Percentiles rank a stretch among this genome's conserved stretches.
phyloP scores from a whole-genome alignment of 2,797 vertebrate genomes.

The Gadopsis bispinosus region DNA sequence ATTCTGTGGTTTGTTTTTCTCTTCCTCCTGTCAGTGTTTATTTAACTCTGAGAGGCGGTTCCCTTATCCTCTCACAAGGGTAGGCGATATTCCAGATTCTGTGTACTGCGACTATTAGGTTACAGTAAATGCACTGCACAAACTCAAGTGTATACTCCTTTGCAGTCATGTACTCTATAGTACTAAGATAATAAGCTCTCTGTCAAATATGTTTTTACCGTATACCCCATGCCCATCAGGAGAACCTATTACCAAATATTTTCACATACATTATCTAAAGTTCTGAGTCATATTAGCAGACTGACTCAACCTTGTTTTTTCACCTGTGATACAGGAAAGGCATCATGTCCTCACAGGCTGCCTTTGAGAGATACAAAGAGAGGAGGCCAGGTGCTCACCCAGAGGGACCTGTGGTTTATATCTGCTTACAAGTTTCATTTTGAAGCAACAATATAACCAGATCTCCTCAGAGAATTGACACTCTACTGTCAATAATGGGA shows the following conservation, averaged over 20 bases:
- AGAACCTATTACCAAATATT: constrained; percentile 49
- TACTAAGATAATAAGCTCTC: constrained; percentile 40
- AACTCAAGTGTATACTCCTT: constrained; percentile 36
- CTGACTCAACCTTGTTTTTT: constrained; percentile 27
- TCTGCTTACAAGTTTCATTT: constrained; percentile 42
- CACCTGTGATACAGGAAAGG: constrained; percentile 19
- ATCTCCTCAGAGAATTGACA: constrained; percentile 23
- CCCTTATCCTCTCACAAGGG: constrained; percentile 55
- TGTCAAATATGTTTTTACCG: constrained; percentile 53
- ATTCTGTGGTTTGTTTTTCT: constrained; percentile 71
- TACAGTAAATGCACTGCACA: constrained; percentile 60
- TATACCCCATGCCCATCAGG: constrained; percentile 31
- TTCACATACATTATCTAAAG: constrained; percentile 40
- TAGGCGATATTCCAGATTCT: constrained; percentile 56
- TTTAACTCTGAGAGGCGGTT: constrained; percentile 66
- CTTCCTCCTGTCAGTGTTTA: constrained; percentile 73
- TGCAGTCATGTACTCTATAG: constrained; percentile 32
- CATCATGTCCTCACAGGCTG: constrained; percentile 10
- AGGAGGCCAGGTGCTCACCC: constrained; percentile 32
- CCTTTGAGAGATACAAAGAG: constrained; percentile 12
- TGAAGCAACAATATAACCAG: constrained; percentile 44
- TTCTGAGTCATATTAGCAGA: constrained; percentile 25
- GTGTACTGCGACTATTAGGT: constrained; percentile 51
- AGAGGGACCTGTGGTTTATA: constrained; percentile 2
- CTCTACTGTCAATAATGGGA: constrained; percentile 3